Evolutionary conservation across 2,113 vertebrate species (phyloP).

Genomic region (Dipodomys stephensi): DNA sequence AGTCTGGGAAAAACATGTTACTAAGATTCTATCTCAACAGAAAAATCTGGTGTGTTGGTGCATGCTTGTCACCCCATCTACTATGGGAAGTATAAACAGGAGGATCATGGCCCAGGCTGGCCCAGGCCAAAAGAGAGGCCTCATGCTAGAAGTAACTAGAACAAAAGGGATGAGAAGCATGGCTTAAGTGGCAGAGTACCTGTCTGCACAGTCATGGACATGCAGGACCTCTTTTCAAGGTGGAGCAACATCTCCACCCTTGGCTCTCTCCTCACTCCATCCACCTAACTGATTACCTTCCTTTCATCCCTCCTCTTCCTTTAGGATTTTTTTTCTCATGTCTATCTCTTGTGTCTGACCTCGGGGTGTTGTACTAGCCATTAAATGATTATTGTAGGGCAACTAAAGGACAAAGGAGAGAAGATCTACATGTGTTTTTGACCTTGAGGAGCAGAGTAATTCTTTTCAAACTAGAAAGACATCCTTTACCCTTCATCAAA

Average conservation of each 20-base stretch:
- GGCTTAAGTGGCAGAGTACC: too few relatives aligned
- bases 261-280: background rate
- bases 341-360: background rate
- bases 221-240: background rate
- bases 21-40: too few relatives aligned
- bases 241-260: background rate
- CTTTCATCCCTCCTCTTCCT: background rate
- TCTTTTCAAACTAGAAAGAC: background rate
- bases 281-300: background rate
- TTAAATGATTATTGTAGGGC: background rate
- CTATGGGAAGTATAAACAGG: too few relatives aligned
- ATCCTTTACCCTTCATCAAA: background rate
- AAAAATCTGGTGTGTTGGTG: too few relatives aligned
- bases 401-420: background rate
- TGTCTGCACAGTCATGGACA: background rate
- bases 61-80: too few relatives aligned
- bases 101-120: too few relatives aligned
- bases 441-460: background rate
- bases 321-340: background rate
- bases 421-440: slow-evolving; percentile 2
- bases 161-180: too few relatives aligned
- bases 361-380: background rate
- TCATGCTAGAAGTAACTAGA: too few relatives aligned
- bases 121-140: too few relatives aligned
- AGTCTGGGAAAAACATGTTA: too few relatives aligned